These are phyloP conservation scores for Scelioninae gen. 2 DNA, from an alignment of 2,888 invertebrate species.

Conservation along the genomic window DNA sequence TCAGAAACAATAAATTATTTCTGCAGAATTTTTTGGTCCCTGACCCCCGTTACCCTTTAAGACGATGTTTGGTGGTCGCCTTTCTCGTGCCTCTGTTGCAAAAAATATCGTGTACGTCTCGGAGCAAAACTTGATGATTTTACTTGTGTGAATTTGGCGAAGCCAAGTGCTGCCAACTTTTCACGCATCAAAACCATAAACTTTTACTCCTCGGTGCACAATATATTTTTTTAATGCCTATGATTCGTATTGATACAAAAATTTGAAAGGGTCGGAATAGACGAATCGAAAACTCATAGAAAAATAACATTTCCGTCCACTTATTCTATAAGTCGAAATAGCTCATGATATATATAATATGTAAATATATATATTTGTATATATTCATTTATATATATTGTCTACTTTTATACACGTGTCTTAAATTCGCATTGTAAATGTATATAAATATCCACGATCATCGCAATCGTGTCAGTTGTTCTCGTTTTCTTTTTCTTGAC, in stretches of 20 bases:
- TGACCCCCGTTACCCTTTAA: too few species aligned
- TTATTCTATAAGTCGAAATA: constrained; percentile 38
- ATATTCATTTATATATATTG: constrained; percentile 40
- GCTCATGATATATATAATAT: constrained; percentile 28
- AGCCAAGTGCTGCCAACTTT: too few species aligned
- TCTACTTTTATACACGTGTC: constrained; percentile 51
- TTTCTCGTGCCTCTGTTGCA: too few species aligned
- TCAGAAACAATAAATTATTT: too few species aligned
- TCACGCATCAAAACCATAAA: too few species aligned
- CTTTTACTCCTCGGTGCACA: too few species aligned
- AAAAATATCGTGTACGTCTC: too few species aligned
- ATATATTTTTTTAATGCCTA: constrained; percentile 46
- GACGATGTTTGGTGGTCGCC: too few species aligned
- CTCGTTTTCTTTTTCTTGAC: neutral
- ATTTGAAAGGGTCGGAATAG: constrained; percentile 44
- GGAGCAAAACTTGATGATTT: too few species aligned
- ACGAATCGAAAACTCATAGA: constrained; percentile 44
- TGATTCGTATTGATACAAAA: constrained; percentile 48
- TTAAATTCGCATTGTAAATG: constrained; percentile 47
- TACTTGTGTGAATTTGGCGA: too few species aligned
- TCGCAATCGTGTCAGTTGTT: constrained; percentile 23
- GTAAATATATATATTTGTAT: constrained; percentile 16
- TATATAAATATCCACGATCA: constrained; percentile 36
- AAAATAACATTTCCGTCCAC: constrained; percentile 48
- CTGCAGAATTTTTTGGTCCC: too few species aligned